A percentile compares a stretch with the other conserved stretches of the same genome.
phyloP scores from a whole-genome alignment of 2,888 invertebrate genomes.

The Xylocampa areola region DNA sequence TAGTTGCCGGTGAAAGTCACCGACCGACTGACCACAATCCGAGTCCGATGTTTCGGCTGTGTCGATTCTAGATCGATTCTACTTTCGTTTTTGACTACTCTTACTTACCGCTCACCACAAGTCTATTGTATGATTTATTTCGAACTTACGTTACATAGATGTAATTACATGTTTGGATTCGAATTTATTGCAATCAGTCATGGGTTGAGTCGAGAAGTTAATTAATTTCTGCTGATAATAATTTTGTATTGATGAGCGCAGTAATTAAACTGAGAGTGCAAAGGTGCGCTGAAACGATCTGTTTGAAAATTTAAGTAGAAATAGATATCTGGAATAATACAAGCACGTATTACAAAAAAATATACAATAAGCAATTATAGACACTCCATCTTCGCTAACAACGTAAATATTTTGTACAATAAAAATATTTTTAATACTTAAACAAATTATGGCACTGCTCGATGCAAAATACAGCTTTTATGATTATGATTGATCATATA shows the following conservation, averaged over 20 bases:
- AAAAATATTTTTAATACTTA: slow-evolving; percentile 18
- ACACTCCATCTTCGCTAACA: slow-evolving; percentile 14
- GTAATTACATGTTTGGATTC: slow-evolving; percentile 54
- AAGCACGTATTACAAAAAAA: too few species aligned
- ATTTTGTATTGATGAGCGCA: slow-evolving; percentile 27
- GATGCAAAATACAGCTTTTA: slow-evolving; percentile 42
- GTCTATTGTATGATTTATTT: slow-evolving; percentile 80
- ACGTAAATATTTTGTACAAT: slow-evolving; percentile 15
- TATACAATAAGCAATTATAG: slow-evolving; percentile 16
- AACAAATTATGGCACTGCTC: slow-evolving; percentile 26
- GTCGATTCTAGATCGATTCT: slow-evolving; percentile 88
- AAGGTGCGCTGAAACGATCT: too few species aligned
- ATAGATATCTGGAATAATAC: too few species aligned
- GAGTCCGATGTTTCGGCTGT: slow-evolving; percentile 83
- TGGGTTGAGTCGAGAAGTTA: slow-evolving; percentile 31
- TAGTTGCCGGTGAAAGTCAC: slow-evolving; percentile 86
- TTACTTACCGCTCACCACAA: slow-evolving; percentile 80
- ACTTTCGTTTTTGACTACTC: slow-evolving; percentile 90
- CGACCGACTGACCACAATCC: slow-evolving; percentile 89
- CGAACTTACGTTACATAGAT: slow-evolving; percentile 54
- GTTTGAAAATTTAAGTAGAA: too few species aligned
- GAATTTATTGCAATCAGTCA: slow-evolving; percentile 49
- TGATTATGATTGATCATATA: slow-evolving; percentile 44
- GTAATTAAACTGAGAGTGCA: slow-evolving; percentile 25
- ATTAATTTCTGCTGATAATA: slow-evolving; percentile 48